These are phyloP conservation scores for Pseudochirops cupreus DNA, from an alignment of 2,797 vertebrate species.

Conservation along the genomic window DNA sequence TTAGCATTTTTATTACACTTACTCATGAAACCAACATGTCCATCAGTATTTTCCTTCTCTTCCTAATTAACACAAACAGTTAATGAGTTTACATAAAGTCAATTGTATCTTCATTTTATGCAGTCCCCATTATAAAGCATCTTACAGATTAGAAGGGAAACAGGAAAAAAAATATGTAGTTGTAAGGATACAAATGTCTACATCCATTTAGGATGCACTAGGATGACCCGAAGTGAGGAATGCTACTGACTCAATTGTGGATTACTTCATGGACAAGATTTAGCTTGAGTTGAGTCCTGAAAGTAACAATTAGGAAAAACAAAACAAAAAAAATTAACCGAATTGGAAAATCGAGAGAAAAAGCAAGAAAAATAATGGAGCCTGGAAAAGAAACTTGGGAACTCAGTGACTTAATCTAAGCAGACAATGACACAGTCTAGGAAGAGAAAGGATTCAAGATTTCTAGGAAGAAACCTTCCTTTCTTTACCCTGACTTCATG, in stretches of 20 bases:
- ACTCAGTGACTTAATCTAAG: conserved; percentile 7
- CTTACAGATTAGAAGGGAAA: background rate
- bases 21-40: background rate
- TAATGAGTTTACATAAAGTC: background rate
- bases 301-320: conserved; percentile 32
- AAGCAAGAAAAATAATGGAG: background rate
- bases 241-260: conserved; percentile 33
- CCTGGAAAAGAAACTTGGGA: background rate
- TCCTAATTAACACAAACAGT: background rate
- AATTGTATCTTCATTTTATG: background rate
- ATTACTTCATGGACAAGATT: background rate
- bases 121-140: background rate
- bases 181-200: background rate
- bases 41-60: background rate
- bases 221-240: background rate
- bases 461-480: background rate
- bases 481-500: background rate
- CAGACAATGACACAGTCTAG: background rate
- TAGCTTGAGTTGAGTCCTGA: conserved; percentile 12
- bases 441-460: background rate
- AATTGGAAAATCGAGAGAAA: background rate
- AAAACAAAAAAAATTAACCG: background rate
- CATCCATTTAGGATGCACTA: background rate
- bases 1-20: conserved; percentile 28
- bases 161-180: background rate